Conservation (phyloP, 2,113 vertebrate species). For the Dasyornis broadbenti region DNA sequence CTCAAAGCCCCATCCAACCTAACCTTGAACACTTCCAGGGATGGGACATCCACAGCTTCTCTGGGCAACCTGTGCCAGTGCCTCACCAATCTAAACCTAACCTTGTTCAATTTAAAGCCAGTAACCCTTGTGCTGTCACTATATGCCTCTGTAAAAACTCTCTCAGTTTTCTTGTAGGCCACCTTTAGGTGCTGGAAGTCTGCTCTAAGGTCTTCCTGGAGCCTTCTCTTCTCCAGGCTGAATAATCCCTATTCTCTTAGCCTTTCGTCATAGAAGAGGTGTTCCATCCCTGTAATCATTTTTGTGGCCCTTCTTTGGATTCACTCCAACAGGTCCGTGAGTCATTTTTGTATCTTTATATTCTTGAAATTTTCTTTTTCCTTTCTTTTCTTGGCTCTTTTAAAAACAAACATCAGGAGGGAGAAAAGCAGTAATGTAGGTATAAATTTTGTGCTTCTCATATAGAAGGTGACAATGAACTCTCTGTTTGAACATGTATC, state of each 20-base stretch:
- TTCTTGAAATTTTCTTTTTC: background rate
- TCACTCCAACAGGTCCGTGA: background rate
- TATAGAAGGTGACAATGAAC: background rate
- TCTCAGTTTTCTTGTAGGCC: background rate
- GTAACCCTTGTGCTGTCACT: background rate
- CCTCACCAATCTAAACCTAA: background rate
- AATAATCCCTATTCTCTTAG: background rate
- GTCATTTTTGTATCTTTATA: background rate
- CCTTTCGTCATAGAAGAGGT: background rate
- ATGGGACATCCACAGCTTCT: background rate
- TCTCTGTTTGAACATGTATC: background rate
- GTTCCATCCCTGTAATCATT: background rate
- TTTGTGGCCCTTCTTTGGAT: background rate
- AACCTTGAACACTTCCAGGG: background rate
- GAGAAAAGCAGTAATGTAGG: background rate
- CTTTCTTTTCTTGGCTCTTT: background rate
- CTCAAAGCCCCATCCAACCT: background rate
- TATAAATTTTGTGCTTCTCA: background rate
- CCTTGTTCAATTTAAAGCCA: background rate
- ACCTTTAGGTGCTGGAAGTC: background rate
- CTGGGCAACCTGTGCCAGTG: background rate
- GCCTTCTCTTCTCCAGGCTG: background rate
- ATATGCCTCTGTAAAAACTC: background rate
- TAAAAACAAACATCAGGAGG: background rate
- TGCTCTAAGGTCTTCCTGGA: background rate